These are phyloP conservation scores for Nyctalus aviator DNA, from an alignment of 2,797 vertebrate genomes.

Conservation along the genomic window DNA sequence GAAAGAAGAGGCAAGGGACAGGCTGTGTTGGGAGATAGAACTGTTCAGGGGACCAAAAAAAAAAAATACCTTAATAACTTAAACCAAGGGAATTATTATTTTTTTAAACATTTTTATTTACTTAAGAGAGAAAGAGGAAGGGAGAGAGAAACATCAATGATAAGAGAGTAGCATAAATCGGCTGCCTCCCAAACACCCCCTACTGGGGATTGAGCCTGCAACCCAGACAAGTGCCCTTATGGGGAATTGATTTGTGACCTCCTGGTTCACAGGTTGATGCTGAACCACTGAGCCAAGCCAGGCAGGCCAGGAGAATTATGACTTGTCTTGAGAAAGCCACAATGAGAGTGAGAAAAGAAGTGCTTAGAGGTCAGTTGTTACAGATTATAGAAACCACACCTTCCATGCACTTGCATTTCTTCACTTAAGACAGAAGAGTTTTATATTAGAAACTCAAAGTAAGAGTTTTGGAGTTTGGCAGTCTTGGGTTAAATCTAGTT, in stretches of 20 bases:
- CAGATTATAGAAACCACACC: not conserved
- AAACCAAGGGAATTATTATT: too few species aligned
- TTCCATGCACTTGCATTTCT: not conserved
- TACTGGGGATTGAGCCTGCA: too few species aligned
- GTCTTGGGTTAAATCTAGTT: slow-evolving; percentile 1
- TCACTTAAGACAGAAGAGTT: not conserved
- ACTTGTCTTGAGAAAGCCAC: not conserved
- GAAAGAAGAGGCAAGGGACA: not conserved
- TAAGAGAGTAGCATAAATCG: too few species aligned
- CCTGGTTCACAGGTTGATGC: too few species aligned
- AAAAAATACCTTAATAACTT: not conserved
- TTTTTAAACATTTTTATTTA: too few species aligned
- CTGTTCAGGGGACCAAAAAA: not conserved
- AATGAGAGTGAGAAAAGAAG: not conserved
- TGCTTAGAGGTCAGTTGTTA: not conserved
- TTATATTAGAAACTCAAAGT: not conserved
- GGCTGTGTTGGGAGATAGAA: not conserved
- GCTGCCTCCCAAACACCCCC: too few species aligned
- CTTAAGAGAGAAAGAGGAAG: too few species aligned
- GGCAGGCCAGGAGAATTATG: not conserved
- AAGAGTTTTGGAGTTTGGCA: not conserved
- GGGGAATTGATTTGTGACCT: too few species aligned
- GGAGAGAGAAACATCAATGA: too few species aligned
- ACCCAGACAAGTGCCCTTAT: too few species aligned
- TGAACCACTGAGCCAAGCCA: too few species aligned